Base-by-base conservation (phyloP, 2,797 vertebrate genomes). In the Pipistrellus kuhlii region DNA sequence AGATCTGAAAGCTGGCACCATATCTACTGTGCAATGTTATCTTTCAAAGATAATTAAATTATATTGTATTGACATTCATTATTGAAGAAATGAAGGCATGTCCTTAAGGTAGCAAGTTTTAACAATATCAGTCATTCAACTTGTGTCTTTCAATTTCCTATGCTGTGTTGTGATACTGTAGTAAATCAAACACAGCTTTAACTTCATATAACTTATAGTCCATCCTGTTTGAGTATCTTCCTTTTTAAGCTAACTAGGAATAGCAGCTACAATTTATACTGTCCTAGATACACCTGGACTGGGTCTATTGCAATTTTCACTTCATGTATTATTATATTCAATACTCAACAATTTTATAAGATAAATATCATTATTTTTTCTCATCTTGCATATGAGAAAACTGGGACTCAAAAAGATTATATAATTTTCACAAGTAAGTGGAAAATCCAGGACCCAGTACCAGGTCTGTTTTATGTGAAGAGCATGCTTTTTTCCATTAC, bases 331-430 rank as follows among this genome's bases (percentile, higher is more conserved):
- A 23, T 84, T 85, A 77, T 51, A 59, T 66, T 87, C 13, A 83
- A 41, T 66, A 77, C 12, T 78, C n/a, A 53, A 64, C 0, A 87
- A 6, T 64, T 2, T 30, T 41, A 25, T 48, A 46, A 84, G 18
- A 41, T 62, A 51, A 55, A 72, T 48, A 44, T 55, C 20, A 78
- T 69, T 66, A 25, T 73, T 89, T 20, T 59, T 93, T 59, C 32
- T 85, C n/a, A 82, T 20, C 14, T 80, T 66, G 44, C 17, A 83
- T 21, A 94, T 85, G 53, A 93, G 27, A 41, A 90, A 82, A 55
- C 12, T 82, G 41, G 27, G 8, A 6, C 14, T 59, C 21, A 6
- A 51, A 89, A 94, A 57, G 12, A 55, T 51, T 66, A 66, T 27
- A 32, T 76, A 21, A 72, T 90, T 93, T 64, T 18, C 2, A 76